Evolutionary conservation across 2,797 vertebrate species (phyloP), one percentile per base, ranked within the genome.

Genomic region (Paratrypauchen microcephalus): DNA sequence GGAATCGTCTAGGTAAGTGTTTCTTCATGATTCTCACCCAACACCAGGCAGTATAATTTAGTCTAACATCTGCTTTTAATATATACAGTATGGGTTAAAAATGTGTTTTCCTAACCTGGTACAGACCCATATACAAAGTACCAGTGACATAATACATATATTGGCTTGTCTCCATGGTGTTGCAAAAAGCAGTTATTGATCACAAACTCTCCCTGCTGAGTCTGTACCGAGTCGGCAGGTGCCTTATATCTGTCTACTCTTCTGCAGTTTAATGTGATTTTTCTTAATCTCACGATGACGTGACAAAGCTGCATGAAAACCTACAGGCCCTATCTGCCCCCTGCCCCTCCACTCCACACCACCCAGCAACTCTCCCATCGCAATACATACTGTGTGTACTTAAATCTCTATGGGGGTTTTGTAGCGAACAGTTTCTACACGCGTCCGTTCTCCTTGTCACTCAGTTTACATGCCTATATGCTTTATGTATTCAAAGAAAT

Each of bases 291-390:
- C 84, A 81, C 60, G 75, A 81, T 90, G 89, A 92, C 90, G 87
- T 91, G 91, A 92, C 91, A 92, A 91, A 92, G 90, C 91, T 89
- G 88, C 86, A 85, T 89, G 87, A 86, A 84, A 90, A 87, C 79
- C 77, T 68, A 68, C 71, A 80, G 2, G 19, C 16, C 28, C 57
- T 75, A 75, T 82, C 78, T 86, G 76, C 77, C 72, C 82, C 85
- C 73, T 85, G 76, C 72, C 71, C 65, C 79, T 71, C 65, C 77
- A 64, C 72, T 84, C 66, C 78, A 62, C 72, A 83, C 70, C 36
- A 63, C 78, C 80, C 68, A 58, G 71, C 62, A 71, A 74, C 75
- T 69, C 72, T 78, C 55, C 61, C 41, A 48, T 77, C 66, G 68
- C 75, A 72, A 56, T 80, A 70, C 66, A 66, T 85, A 1, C 24